Evolutionary conservation across 2,888 invertebrate genomes (phyloP).

Genomic region (Epistrophe eligans): DNA sequence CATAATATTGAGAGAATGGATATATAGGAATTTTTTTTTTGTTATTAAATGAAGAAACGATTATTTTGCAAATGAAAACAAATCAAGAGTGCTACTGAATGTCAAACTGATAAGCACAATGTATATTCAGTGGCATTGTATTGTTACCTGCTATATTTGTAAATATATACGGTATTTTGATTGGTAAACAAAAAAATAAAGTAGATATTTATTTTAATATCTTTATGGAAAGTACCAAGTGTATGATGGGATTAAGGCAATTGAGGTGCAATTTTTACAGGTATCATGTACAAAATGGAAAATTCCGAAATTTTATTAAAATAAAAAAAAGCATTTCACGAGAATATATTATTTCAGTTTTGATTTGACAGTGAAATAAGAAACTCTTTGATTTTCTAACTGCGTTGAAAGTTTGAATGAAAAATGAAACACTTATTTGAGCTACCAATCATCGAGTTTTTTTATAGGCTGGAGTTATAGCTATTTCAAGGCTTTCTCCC

Average conservation of each 20-base stretch:
- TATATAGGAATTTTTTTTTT: not conserved
- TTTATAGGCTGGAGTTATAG: too few relatives aligned
- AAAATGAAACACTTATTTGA: too few relatives aligned
- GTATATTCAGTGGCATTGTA: not conserved
- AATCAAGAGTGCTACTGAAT: conserved; percentile 27
- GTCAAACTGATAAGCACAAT: conserved; percentile 26
- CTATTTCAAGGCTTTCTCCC: too few relatives aligned
- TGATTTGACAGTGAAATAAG: too few relatives aligned
- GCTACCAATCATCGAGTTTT: too few relatives aligned
- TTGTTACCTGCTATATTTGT: not conserved
- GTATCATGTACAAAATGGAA: not conserved
- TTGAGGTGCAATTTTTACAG: not conserved
- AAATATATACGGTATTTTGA: not conserved
- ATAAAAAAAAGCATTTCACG: not conserved
- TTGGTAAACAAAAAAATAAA: conserved; percentile 1
- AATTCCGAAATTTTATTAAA: not conserved
- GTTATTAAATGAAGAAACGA: not conserved
- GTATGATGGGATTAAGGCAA: not conserved
- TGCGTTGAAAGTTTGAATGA: too few relatives aligned
- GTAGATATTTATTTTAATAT: not conserved
- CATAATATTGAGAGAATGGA: not conserved
- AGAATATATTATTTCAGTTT: not conserved
- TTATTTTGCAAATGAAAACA: conserved; percentile 20
- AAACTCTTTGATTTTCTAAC: too few relatives aligned
- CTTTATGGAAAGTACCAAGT: not conserved